phyloP scores from a whole-genome alignment of 1,140 invertebrate genomes.

The Drosophila kikkawai region DNA sequence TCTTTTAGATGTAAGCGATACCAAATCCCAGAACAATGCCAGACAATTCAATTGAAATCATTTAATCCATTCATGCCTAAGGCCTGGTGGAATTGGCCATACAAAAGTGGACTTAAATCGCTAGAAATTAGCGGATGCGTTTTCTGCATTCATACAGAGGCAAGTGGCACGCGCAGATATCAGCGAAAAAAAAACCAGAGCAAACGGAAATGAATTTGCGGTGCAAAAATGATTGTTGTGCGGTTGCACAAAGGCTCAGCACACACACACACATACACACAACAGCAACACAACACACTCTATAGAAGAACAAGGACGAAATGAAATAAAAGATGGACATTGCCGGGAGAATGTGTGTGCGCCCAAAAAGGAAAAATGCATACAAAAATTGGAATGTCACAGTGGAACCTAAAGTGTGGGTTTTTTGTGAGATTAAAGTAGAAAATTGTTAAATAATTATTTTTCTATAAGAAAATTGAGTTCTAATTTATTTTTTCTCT shows the following conservation, averaged over 20 bases:
- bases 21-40: neutral
- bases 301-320: slow-evolving; percentile 37
- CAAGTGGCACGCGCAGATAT: slow-evolving; percentile 8
- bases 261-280: slow-evolving; percentile 11
- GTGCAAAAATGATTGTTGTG: slow-evolving; percentile 79
- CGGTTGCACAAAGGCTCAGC: slow-evolving; percentile 68
- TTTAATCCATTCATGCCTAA: neutral
- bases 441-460: neutral
- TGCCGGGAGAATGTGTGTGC: slow-evolving; percentile 1
- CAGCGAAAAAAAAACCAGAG: slow-evolving; percentile 28
- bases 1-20: neutral
- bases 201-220: slow-evolving; percentile 78
- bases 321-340: slow-evolving; percentile 62
- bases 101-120: slow-evolving; percentile 57
- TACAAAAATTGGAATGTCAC: slow-evolving; percentile 56
- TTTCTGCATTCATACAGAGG: slow-evolving; percentile 36
- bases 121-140: slow-evolving; percentile 66
- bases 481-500: neutral
- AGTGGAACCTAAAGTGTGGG: slow-evolving; percentile 18
- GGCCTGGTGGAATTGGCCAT: slow-evolving; percentile 49
- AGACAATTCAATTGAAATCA: slow-evolving; percentile 12
- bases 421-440: neutral
- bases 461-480: neutral
- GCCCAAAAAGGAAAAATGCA: slow-evolving; percentile 49
- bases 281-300: neutral